These are phyloP conservation scores for Steinernema feltiae DNA, from an alignment of 1,140 invertebrate genomes.

Conservation along the genomic window DNA sequence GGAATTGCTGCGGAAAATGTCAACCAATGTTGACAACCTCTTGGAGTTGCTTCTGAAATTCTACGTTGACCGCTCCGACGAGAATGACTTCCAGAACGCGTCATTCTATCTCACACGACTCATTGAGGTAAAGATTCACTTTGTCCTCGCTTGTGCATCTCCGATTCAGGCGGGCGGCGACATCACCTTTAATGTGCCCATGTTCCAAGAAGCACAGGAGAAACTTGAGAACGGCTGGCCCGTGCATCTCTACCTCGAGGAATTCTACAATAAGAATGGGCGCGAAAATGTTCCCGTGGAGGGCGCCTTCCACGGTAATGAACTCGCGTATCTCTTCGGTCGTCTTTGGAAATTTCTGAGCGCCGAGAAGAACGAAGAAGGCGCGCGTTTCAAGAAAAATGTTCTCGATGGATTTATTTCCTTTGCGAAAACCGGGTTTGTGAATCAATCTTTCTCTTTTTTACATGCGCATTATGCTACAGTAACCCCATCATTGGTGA, in stretches of 20 bases:
- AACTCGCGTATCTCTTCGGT: slow-evolving; percentile 1
- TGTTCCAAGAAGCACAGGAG: slow-evolving; percentile 20
- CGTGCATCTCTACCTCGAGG: slow-evolving; percentile 17
- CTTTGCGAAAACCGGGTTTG: not conserved
- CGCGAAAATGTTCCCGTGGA: not conserved
- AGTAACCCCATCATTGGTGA: not conserved
- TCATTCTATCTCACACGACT: slow-evolving; percentile 18
- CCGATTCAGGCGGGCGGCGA: slow-evolving; percentile 11
- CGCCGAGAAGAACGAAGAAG: not conserved
- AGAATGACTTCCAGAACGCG: slow-evolving; percentile 4
- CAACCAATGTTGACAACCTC: not conserved
- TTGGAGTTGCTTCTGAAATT: not conserved
- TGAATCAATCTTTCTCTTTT: not conserved
- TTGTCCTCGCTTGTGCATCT: slow-evolving; percentile 11
- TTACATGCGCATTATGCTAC: not conserved
- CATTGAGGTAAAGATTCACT: not conserved
- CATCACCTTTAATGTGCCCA: slow-evolving; percentile 29
- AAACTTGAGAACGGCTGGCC: slow-evolving; percentile 20
- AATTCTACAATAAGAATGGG: not conserved
- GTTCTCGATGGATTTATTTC: not conserved
- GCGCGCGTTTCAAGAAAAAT: not conserved
- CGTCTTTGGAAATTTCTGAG: not conserved
- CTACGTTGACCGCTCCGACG: slow-evolving; percentile 3
- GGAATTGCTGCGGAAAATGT: slow-evolving; percentile 16
- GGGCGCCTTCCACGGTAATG: slow-evolving; percentile 2